Evolutionary conservation across 1,140 invertebrate species (phyloP).

Genomic region (Oscheius sp.): DNA sequence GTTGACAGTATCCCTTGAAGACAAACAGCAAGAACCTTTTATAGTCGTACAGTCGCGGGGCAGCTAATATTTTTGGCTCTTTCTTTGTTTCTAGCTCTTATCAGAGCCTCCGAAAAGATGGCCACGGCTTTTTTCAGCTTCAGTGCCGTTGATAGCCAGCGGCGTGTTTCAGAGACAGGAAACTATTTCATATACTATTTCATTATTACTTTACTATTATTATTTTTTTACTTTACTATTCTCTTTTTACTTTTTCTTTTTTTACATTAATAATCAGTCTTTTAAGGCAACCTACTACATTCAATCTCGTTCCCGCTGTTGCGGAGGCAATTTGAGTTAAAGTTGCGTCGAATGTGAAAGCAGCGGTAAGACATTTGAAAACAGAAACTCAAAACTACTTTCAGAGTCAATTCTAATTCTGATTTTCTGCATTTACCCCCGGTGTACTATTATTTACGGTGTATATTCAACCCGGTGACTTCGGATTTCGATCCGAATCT

Average conservation of each 20-base stretch:
- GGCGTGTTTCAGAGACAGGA: constrained; percentile 3
- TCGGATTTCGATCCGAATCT: background rate
- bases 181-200: background rate
- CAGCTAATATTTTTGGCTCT: background rate
- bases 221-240: background rate
- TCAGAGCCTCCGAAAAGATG: background rate
- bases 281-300: background rate
- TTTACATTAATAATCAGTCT: no score
- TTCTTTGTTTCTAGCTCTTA: constrained; percentile 10
- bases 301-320: background rate
- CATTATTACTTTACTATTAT: background rate
- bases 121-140: constrained; percentile 11
- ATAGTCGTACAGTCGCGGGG: background rate
- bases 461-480: constrained; percentile 9
- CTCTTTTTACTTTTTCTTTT: background rate
- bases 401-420: background rate
- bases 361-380: background rate
- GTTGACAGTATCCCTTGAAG: background rate
- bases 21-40: background rate
- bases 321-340: background rate
- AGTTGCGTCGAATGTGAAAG: background rate
- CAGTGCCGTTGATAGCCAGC: background rate
- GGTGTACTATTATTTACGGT: constrained; percentile 4
- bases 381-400: no score
- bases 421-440: constrained; percentile 11